These are phyloP conservation scores for Gortyna flavago DNA, from an alignment of 2,888 invertebrate species.

Conservation along the genomic window DNA sequence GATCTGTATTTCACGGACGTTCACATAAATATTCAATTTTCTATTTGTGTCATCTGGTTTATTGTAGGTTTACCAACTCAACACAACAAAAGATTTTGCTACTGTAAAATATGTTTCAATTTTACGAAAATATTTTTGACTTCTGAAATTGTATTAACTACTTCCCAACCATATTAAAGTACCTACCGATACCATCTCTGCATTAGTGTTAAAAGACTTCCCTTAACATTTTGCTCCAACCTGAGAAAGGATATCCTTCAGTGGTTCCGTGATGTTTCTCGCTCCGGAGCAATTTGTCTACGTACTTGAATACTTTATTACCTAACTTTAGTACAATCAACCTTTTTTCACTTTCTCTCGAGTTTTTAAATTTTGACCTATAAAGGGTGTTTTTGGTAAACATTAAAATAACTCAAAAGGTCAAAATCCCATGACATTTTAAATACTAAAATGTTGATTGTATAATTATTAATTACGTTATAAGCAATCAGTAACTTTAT, in stretches of 20 bases:
- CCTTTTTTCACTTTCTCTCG: conserved; percentile 59
- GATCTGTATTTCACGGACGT: conserved; percentile 25
- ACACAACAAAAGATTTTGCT: not conserved
- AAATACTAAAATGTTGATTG: conserved; percentile 1
- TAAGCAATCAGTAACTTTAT: conserved; percentile 7
- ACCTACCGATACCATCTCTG: conserved; percentile 1
- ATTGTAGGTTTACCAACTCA: not conserved
- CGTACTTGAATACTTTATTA: conserved; percentile 71
- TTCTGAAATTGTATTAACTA: not conserved
- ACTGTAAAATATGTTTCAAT: not conserved
- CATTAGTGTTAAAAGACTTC: conserved; percentile 46
- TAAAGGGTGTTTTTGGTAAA: conserved; percentile 17
- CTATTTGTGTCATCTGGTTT: not conserved
- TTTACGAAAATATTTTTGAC: not conserved
- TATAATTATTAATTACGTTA: conserved; percentile 1
- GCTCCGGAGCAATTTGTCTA: conserved; percentile 64
- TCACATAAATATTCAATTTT: conserved; percentile 19
- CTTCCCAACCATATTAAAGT: not conserved
- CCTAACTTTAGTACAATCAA: conserved; percentile 64
- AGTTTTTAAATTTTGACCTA: conserved; percentile 42
- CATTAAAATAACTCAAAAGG: conserved; percentile 12
- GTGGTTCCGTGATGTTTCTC: conserved; percentile 63
- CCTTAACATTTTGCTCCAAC: conserved; percentile 45
- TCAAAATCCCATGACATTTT: conserved; percentile 22
- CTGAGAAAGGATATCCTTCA: conserved; percentile 50